These are phyloP conservation scores for Tachystola acroxantha DNA, from an alignment of 2,888 invertebrate genomes.

Conservation along the genomic window DNA sequence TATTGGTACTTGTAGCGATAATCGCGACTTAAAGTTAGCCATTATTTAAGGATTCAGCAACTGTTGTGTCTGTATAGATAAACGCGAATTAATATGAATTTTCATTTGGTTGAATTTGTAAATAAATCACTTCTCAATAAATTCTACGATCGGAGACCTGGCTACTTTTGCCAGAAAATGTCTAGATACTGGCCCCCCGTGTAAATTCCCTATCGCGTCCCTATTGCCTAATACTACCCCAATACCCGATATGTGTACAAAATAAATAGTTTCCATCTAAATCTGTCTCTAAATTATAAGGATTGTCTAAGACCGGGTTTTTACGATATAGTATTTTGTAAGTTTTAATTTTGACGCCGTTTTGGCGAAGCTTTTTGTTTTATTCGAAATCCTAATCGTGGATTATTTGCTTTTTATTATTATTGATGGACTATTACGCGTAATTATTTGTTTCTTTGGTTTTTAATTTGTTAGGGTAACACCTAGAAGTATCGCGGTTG, in stretches of 20 bases:
- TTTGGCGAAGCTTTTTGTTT: constrained; percentile 15
- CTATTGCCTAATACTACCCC: constrained; percentile 67
- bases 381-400: not conserved
- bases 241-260: constrained; percentile 69
- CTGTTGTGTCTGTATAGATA: no score
- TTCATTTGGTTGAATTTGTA: no score
- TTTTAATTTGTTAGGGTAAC: no score
- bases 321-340: not conserved
- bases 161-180: no score
- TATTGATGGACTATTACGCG: not conserved
- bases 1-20: no score
- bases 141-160: no score
- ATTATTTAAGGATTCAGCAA: no score
- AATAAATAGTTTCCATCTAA: constrained; percentile 50
- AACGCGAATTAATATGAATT: no score
- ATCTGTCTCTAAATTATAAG: constrained; percentile 50
- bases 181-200: no score
- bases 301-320: constrained; percentile 15
- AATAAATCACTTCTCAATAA: no score
- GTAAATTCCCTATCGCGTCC: not conserved
- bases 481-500: no score
- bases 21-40: no score
- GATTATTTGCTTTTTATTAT: not conserved
- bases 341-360: constrained; percentile 8
- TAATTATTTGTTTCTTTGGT: not conserved